A percentile compares a stretch with the other conserved stretches of the same genome.
These are phyloP conservation scores for Meliscaeva auricollis DNA, from an alignment of 2,888 invertebrate genomes.

Conservation along the genomic window DNA sequence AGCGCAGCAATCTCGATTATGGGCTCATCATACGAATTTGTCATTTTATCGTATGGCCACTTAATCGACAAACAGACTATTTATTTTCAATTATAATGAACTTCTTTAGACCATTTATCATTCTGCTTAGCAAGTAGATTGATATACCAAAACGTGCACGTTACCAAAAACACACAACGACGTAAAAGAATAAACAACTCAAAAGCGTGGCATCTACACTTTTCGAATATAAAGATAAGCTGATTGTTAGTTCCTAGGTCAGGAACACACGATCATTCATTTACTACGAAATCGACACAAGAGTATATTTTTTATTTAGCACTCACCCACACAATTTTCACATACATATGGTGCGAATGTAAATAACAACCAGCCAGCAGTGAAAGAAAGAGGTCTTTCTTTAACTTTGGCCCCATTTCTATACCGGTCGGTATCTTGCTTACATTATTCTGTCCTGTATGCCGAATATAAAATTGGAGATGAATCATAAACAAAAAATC, in stretches of 20 bases:
- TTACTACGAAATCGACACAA: background rate
- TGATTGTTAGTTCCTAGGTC: slow-evolving; percentile 6
- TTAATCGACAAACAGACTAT: too few species aligned
- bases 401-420: slow-evolving; percentile 35
- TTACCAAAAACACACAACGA: background rate
- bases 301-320: background rate
- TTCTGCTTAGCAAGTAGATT: background rate
- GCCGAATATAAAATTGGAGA: background rate
- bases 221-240: slow-evolving; percentile 14
- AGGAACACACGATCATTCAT: background rate
- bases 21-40: too few species aligned
- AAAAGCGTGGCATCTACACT: slow-evolving; percentile 15
- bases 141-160: slow-evolving; percentile 10
- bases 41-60: too few species aligned
- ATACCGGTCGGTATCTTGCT: background rate
- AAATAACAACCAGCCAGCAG: too few species aligned
- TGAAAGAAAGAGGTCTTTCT: slow-evolving; percentile 19
- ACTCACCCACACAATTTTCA: background rate
- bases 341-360: too few species aligned
- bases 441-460: slow-evolving; percentile 9
- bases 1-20: too few species aligned
- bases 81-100: too few species aligned
- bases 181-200: background rate
- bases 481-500: slow-evolving; percentile 26
- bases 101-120: background rate